Evolutionary conservation across 1,140 invertebrate genomes (phyloP), one percentile per base, ranked within the genome.

Genomic region (Belonocnema kinseyi): DNA sequence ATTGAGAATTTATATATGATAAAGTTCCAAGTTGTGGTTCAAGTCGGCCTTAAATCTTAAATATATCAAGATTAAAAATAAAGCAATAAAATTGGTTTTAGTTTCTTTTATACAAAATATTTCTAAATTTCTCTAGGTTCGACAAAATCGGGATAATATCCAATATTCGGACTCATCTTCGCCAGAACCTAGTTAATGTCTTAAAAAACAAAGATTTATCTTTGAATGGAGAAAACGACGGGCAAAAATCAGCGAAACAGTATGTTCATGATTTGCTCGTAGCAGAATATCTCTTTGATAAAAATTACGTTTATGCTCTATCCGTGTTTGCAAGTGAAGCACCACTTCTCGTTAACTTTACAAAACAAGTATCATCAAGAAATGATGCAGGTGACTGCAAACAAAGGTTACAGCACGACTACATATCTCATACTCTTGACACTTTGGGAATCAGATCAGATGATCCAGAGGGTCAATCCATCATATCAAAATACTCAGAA

Each of bases 251-350:
- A 50, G 89, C 90, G 1, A 92, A 90, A 61, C 91, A 92, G 58
- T 91, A 92, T 33, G 79, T 92, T 71, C 88, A 90, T 17, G 91
- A 92, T 84, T 80, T 92, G 75, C 77, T 92, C 4, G 84, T 92
- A 80, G 91, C 90, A 0, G 91, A 92, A 50, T 92, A 92, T 81
- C 84, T 91, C 26, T 90, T 88, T 74, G 90, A 86, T 80, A 85
- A 85, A 46, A 90, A 91, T 85, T 92, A 90, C 58, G 83, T 85
- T 11, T 92, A 90, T 70, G 86, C 91, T 0, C 61, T 92, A 40
- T 92, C 91, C 7, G 86, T 91, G 75, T 92, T 92, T 72, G 87
- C 91, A 16, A 92, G 91, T 46, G 91, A 92, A 83, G 90, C 88
- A 61, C 90, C 90, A 6, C 75, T 91, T 17, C 85, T 91, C 66